A percentile compares a stretch with the other conserved stretches of the same genome.
Evolutionary conservation across 1,140 invertebrate species (phyloP).

Genomic region (Ptiloglossa arizonensis): DNA sequence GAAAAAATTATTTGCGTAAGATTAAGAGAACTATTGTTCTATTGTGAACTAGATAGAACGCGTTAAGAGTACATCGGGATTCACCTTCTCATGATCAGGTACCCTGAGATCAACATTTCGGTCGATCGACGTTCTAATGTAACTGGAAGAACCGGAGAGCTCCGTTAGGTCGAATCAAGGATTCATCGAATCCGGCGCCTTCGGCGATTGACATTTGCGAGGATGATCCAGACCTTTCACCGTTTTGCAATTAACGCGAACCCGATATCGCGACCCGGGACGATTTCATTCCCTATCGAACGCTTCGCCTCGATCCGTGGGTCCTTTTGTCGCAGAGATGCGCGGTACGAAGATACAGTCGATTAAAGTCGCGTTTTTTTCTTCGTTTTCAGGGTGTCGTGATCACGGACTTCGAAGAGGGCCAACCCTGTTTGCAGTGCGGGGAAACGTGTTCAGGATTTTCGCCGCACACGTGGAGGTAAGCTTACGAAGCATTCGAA

Average conservation of each 20-base stretch:
- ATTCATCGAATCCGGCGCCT: constrained; percentile 48
- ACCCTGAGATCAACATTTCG: too few relatives aligned
- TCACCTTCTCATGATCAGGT: too few relatives aligned
- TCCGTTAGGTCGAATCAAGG: constrained; percentile 6
- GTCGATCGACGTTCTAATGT: too few relatives aligned
- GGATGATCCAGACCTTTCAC: constrained; percentile 54
- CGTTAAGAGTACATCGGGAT: too few relatives aligned
- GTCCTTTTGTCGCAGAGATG: not conserved
- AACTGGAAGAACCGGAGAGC: too few relatives aligned
- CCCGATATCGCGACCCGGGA: constrained; percentile 8
- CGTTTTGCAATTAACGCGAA: constrained; percentile 50
- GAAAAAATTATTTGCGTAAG: too few relatives aligned
- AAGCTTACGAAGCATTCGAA: constrained; percentile 77
- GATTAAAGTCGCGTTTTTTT: not conserved
- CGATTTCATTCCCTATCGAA: constrained; percentile 2
- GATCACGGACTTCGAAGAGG: constrained; percentile 92
- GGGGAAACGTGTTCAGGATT: constrained; percentile 91
- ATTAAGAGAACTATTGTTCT: too few relatives aligned
- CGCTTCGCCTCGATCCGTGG: not conserved
- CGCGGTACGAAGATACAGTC: not conserved
- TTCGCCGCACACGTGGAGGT: constrained; percentile 92
- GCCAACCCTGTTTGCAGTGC: constrained; percentile 91
- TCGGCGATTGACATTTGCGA: constrained; percentile 53
- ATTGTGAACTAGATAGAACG: too few relatives aligned
- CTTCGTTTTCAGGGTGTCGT: constrained; percentile 86